Conservation (phyloP, 2,888 invertebrate genomes). For the Rhimphoctona megacephalus region DNA sequence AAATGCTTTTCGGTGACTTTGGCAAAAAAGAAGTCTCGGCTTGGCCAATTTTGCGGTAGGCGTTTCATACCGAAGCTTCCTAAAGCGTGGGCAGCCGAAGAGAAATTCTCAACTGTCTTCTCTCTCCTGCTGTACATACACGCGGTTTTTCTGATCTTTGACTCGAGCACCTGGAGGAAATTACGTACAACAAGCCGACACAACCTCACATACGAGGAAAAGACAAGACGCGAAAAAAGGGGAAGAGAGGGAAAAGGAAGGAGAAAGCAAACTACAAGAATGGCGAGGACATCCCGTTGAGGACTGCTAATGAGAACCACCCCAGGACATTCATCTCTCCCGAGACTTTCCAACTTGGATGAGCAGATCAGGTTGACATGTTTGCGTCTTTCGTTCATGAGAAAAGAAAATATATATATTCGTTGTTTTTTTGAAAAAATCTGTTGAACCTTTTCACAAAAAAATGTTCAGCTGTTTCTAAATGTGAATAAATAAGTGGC, state of each 20-base stretch:
- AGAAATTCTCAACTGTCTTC: conserved; percentile 51
- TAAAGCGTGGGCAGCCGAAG: conserved; percentile 72
- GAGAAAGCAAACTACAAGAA: conserved; percentile 56
- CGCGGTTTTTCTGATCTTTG: conserved; percentile 50
- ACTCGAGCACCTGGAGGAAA: conserved; percentile 76
- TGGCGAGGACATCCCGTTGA: conserved; percentile 72
- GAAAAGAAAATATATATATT: conserved; percentile 14
- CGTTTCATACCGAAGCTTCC: conserved; percentile 63
- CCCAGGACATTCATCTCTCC: conserved; percentile 78
- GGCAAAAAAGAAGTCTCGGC: background rate
- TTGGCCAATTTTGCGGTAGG: conserved; percentile 72
- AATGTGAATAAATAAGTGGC: too few species aligned
- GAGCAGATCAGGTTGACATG: conserved; percentile 75
- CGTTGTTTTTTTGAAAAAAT: background rate
- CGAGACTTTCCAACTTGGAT: conserved; percentile 40
- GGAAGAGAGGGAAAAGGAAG: conserved; percentile 37
- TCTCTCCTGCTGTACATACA: conserved; percentile 1
- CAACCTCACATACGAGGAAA: conserved; percentile 30
- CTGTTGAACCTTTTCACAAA: background rate
- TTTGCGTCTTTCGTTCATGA: conserved; percentile 63
- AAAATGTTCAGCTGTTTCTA: background rate
- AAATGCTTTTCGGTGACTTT: conserved; percentile 57
- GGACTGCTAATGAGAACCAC: conserved; percentile 79
- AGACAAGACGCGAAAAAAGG: conserved; percentile 7
- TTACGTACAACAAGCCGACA: conserved; percentile 71